Percentiles rank a stretch among this genome's conserved stretches.
Conservation (phyloP, 2,113 vertebrate genomes). For the Tapirus terrestris region DNA sequence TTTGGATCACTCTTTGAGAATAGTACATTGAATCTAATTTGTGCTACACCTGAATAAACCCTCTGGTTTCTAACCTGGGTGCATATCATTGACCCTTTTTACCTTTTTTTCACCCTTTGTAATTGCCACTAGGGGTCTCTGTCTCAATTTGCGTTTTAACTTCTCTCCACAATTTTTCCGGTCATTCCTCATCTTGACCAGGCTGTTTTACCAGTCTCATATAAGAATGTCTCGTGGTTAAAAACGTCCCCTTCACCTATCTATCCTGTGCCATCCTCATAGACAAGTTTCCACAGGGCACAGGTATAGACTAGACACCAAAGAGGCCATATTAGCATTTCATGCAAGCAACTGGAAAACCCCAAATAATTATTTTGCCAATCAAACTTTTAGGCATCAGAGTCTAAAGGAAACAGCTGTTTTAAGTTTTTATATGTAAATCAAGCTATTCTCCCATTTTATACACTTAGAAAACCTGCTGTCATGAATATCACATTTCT, state of each 20-base stretch:
- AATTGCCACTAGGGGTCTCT: background rate
- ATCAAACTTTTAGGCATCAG: background rate
- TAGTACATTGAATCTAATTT: background rate
- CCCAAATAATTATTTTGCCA: background rate
- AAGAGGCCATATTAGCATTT: background rate
- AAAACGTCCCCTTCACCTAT: background rate
- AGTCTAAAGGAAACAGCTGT: background rate
- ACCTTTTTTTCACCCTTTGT: background rate
- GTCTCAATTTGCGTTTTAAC: background rate
- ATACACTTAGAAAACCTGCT: slow-evolving; percentile 53
- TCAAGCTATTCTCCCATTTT: slow-evolving; percentile 51
- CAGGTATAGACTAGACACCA: background rate
- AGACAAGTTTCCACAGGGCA: background rate
- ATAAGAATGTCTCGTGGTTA: background rate
- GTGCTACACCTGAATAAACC: background rate
- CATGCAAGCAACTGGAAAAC: background rate
- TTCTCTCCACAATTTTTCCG: background rate
- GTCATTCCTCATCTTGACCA: background rate
- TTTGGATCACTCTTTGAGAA: background rate
- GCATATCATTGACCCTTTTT: background rate
- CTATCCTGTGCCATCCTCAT: too few species aligned
- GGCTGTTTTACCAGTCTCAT: background rate
- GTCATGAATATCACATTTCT: background rate
- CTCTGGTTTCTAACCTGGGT: background rate
- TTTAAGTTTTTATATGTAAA: background rate